These are phyloP conservation scores for Pituophis catenifer DNA, from an alignment of 2,113 vertebrate species.

Conservation along the genomic window DNA sequence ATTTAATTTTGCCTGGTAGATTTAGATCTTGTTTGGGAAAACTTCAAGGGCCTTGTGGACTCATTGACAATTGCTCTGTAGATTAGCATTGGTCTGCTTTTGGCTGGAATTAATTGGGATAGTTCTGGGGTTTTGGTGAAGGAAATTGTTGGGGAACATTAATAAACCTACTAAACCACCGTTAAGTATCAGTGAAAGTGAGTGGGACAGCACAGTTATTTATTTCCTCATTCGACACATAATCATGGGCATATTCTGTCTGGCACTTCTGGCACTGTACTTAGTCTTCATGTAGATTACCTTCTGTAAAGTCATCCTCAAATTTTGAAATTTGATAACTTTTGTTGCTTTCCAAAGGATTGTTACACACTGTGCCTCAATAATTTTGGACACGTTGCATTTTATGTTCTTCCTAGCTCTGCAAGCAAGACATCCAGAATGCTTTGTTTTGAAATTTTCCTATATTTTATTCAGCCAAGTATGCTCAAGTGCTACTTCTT, in stretches of 20 bases:
- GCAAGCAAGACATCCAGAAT: background rate
- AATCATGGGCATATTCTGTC: background rate
- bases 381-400: background rate
- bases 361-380: background rate
- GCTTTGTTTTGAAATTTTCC: background rate
- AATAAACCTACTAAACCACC: too few relatives aligned
- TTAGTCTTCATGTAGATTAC: background rate
- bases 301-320: background rate
- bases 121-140: too few relatives aligned
- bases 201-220: background rate
- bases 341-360: background rate
- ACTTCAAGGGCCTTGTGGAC: too few relatives aligned
- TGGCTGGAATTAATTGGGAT: too few relatives aligned
- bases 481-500: background rate
- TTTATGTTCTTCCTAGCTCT: background rate
- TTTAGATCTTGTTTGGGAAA: too few relatives aligned
- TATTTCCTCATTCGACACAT: background rate
- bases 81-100: too few relatives aligned
- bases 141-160: too few relatives aligned
- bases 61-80: too few relatives aligned
- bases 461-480: background rate
- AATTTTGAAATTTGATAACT: background rate
- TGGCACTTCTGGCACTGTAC: background rate
- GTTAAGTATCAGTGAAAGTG: background rate
- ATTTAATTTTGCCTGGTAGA: too few relatives aligned